A percentile compares a stretch with the other conserved stretches of the same genome.
phyloP scores from a whole-genome alignment of 92 coral and sea anemone genomes.

The Porites cylindrica region DNA sequence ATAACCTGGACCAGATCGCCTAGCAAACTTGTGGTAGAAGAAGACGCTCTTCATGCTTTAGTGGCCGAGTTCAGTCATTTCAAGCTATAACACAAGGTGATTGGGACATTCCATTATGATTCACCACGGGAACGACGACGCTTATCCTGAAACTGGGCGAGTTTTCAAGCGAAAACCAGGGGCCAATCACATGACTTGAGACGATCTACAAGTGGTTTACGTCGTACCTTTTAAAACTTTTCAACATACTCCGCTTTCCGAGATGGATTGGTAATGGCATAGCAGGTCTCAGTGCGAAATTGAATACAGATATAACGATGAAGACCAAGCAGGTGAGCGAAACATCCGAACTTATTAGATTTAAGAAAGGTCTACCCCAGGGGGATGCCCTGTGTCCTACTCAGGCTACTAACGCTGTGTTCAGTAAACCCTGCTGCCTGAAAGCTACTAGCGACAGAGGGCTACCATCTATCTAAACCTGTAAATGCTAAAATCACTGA shows the following conservation, averaged over 20 bases:
- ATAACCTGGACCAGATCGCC: no score
- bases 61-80: not conserved
- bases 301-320: slow-evolving; percentile 33
- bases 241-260: slow-evolving; percentile 37
- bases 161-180: slow-evolving; percentile 27
- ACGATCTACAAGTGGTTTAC: slow-evolving; percentile 36
- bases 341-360: slow-evolving; percentile 14
- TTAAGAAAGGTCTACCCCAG: slow-evolving; percentile 33
- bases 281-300: slow-evolving; percentile 22
- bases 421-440: slow-evolving; percentile 15
- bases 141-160: slow-evolving; percentile 27
- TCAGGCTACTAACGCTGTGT: slow-evolving; percentile 13
- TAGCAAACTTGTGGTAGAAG: no score
- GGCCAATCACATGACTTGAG: slow-evolving; percentile 38
- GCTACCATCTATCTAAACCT: not conserved
- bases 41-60: no score
- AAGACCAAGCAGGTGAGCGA: slow-evolving; percentile 24
- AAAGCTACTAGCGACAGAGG: not conserved
- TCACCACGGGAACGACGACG: no score
- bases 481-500: not conserved
- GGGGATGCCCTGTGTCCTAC: slow-evolving; percentile 40
- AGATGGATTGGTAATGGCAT: slow-evolving; percentile 28
- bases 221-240: slow-evolving; percentile 37
- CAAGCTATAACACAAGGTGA: slow-evolving; percentile 15
- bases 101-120: slow-evolving; percentile 21